These are phyloP conservation scores for Cylindroiulus punctatus DNA, from an alignment of 2,888 invertebrate species.

Conservation along the genomic window DNA sequence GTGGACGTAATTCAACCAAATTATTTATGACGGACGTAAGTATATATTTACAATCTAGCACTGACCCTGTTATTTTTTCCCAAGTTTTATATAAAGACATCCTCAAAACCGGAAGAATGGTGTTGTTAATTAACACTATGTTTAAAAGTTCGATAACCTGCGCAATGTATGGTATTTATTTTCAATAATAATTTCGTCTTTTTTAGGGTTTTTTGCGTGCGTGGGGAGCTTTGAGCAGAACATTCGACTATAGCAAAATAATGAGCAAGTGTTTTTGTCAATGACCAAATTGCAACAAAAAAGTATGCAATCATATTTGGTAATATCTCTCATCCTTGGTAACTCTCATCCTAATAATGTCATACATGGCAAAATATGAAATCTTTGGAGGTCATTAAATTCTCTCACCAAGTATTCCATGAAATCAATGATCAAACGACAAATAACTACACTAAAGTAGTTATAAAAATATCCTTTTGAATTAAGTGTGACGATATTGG, in stretches of 20 bases:
- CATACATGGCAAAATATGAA: neutral
- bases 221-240: neutral
- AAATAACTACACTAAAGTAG: too few relatives aligned
- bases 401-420: neutral
- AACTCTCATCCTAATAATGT: neutral
- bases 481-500: too few relatives aligned
- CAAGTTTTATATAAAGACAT: neutral
- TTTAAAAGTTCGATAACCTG: neutral
- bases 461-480: too few relatives aligned
- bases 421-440: too few relatives aligned
- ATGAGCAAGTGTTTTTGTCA: neutral
- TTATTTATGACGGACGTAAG: neutral
- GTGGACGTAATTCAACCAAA: neutral
- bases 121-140: neutral
- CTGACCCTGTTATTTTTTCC: neutral
- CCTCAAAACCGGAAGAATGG: neutral
- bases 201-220: neutral
- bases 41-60: neutral
- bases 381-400: neutral
- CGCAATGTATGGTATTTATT: neutral
- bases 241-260: neutral
- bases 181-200: neutral
- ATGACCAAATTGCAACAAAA: neutral
- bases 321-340: too few relatives aligned
- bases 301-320: neutral